Evolutionary conservation across 1,140 invertebrate species (phyloP).

Genomic region (Drosophila prosaltans): DNA sequence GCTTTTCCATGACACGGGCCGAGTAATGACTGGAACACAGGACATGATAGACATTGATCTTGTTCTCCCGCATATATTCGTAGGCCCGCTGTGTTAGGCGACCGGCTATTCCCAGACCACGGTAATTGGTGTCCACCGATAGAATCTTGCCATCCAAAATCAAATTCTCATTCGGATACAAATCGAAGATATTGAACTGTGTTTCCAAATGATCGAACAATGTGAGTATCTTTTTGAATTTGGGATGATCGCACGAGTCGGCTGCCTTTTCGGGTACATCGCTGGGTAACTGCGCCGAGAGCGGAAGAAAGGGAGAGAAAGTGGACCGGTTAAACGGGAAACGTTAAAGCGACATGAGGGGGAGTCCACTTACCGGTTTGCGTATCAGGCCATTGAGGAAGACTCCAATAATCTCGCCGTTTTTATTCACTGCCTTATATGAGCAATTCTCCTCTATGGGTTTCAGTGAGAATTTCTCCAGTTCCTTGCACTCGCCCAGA

Average conservation of each 20-base stretch:
- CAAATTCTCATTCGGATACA: constrained; percentile 84
- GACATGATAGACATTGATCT: constrained; percentile 80
- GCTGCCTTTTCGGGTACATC: constrained; percentile 50
- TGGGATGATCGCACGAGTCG: constrained; percentile 84
- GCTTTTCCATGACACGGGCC: constrained; percentile 87
- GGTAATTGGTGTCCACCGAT: constrained; percentile 86
- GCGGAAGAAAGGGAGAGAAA: neutral
- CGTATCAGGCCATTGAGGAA: constrained; percentile 73
- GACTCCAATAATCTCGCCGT: constrained; percentile 86
- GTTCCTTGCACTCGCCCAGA: constrained; percentile 85
- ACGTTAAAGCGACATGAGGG: no score
- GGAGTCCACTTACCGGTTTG: constrained; percentile 55
- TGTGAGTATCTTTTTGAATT: constrained; percentile 86
- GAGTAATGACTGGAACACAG: constrained; percentile 89
- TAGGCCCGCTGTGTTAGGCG: constrained; percentile 85
- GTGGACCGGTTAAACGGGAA: neutral
- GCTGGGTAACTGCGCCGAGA: constrained; percentile 19
- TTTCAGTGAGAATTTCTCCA: constrained; percentile 86
- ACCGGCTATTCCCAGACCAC: constrained; percentile 87
- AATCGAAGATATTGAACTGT: constrained; percentile 84
- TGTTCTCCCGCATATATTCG: constrained; percentile 72
- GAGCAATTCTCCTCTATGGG: constrained; percentile 85
- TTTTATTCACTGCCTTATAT: constrained; percentile 85
- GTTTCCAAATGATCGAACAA: constrained; percentile 85
- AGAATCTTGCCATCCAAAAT: constrained; percentile 86